phyloP scores from a whole-genome alignment of 2,888 invertebrate species.

The Drosophila flavopinicola region DNA sequence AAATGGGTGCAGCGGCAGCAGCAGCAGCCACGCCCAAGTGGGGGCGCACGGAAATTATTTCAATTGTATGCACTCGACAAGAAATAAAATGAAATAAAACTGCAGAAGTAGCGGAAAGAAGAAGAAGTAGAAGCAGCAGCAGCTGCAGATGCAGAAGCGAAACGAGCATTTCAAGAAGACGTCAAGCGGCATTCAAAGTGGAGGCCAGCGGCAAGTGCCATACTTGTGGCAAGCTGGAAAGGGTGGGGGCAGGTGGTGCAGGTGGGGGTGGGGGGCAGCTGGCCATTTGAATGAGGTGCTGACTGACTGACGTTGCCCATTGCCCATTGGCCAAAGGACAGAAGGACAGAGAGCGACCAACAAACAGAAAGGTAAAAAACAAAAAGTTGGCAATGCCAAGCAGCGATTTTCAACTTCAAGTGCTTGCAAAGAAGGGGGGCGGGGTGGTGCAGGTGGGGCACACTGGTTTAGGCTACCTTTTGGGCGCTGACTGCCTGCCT shows the following conservation, averaged over 20 bases:
- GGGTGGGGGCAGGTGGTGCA: constrained; percentile 1
- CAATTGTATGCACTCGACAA: constrained; percentile 79
- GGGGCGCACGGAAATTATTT: constrained; percentile 79
- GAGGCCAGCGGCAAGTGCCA: constrained; percentile 68
- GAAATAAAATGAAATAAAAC: constrained; percentile 30
- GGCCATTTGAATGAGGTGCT: constrained; percentile 80
- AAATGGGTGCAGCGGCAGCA: constrained; percentile 55
- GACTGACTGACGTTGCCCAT: constrained; percentile 68
- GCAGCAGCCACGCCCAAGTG: constrained; percentile 20
- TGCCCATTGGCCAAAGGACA: constrained; percentile 26
- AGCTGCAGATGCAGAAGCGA: constrained; percentile 39
- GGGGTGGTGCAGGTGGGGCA: constrained; percentile 4
- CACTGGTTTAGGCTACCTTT: constrained; percentile 59
- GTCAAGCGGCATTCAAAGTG: constrained; percentile 65
- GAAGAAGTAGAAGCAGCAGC: background rate
- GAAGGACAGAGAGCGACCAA: constrained; percentile 29
- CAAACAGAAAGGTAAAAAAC: constrained; percentile 20
- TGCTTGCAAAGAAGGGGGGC: constrained; percentile 26
- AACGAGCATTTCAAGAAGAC: constrained; percentile 75
- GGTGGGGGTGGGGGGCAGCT: constrained; percentile 18
- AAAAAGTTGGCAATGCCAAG: constrained; percentile 60
- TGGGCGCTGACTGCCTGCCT: constrained; percentile 2
- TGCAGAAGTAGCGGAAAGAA: background rate
- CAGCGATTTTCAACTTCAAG: constrained; percentile 71
- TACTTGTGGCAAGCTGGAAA: constrained; percentile 60